Evolutionary conservation across 2,113 vertebrate genomes (phyloP).

Genomic region (Zingel zingel): DNA sequence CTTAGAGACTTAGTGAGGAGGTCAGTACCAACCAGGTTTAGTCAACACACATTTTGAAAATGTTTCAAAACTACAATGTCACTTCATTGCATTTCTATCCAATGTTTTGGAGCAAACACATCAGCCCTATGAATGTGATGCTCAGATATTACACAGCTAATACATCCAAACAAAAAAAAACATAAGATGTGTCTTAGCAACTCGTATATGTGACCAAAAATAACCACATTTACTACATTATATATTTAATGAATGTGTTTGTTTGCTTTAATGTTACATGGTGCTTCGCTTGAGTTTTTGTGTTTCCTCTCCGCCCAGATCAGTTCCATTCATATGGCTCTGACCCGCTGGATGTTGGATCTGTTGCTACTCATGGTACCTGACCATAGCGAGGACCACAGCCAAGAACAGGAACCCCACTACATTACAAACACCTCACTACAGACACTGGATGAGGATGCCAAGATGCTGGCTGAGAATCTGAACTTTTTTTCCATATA

Average conservation of each 20-base stretch:
- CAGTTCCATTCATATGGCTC: conserved; percentile 79
- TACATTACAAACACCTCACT: conserved; percentile 26
- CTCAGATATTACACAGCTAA: neutral
- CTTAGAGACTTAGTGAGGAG: conserved; percentile 69
- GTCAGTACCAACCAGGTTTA: conserved; percentile 58
- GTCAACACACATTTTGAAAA: neutral
- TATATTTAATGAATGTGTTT: neutral
- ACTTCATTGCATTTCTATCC: neutral
- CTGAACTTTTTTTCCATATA: conserved; percentile 77
- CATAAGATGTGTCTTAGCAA: neutral
- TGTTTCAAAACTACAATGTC: neutral
- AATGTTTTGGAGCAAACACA: neutral
- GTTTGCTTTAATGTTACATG: neutral
- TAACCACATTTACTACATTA: neutral
- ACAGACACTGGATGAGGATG: conserved; percentile 82
- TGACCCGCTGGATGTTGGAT: conserved; percentile 88
- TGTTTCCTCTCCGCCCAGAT: conserved; percentile 73
- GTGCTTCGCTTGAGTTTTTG: neutral
- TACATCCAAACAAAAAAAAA: neutral
- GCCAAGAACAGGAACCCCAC: neutral
- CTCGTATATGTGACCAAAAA: neutral
- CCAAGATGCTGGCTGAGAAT: conserved; percentile 75
- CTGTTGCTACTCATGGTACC: conserved; percentile 85
- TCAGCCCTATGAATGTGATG: neutral
- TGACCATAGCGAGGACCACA: conserved; percentile 60